Evolutionary conservation across 2,888 invertebrate species (phyloP).

Genomic region (Galeopsomyia nigrocyanea): DNA sequence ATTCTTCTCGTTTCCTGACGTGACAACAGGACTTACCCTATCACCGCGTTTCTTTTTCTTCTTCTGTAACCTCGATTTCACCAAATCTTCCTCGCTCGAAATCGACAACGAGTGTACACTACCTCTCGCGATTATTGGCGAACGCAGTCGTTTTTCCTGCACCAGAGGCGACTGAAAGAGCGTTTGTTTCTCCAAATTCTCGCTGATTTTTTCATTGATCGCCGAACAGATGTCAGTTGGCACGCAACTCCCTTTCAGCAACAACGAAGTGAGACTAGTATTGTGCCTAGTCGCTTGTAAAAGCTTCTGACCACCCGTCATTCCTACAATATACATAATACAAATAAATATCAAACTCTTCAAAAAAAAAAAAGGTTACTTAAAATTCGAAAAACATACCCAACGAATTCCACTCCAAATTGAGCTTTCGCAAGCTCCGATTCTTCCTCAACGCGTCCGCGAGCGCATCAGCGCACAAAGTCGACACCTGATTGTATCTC

Average conservation of each 20-base stretch:
- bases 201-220: slow-evolving; percentile 56
- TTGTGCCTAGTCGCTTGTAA: slow-evolving; percentile 61
- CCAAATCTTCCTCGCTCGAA: slow-evolving; percentile 29
- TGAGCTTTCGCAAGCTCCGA: slow-evolving; percentile 60
- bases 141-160: not conserved
- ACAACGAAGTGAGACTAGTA: slow-evolving; percentile 56
- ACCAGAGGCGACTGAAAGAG: slow-evolving; percentile 1
- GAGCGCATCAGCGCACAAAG: slow-evolving; percentile 60
- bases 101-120: not conserved
- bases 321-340: slow-evolving; percentile 24
- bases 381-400: slow-evolving; percentile 55
- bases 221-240: slow-evolving; percentile 61
- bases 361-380: no score
- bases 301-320: slow-evolving; percentile 61
- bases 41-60: slow-evolving; percentile 34
- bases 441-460: slow-evolving; percentile 59
- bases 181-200: slow-evolving; percentile 53
- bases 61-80: slow-evolving; percentile 29
- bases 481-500: slow-evolving; percentile 65
- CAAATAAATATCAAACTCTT: not conserved
- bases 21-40: slow-evolving; percentile 31
- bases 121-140: not conserved
- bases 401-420: slow-evolving; percentile 66
- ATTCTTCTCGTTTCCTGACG: slow-evolving; percentile 37
- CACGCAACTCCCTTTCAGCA: slow-evolving; percentile 66